Evolutionary conservation across 2,888 invertebrate genomes (phyloP), one percentile per base, ranked within the genome.

Genomic region (Arrhopalites spinosus): DNA sequence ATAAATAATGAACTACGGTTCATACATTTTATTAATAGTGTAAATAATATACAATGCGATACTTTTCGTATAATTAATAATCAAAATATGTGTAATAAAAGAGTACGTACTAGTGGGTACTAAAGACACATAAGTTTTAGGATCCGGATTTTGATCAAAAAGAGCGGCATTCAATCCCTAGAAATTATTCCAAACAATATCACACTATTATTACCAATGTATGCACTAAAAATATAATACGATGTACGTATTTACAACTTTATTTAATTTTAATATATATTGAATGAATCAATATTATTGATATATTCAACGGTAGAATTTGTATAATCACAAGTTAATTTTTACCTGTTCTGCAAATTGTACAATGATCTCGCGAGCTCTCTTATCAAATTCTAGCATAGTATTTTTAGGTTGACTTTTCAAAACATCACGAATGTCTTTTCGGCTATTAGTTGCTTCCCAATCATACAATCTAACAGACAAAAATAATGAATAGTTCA

Each of bases 101-200:
- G 11, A 36, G 11, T 11, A 36, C 36, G 3, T 11, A 76, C 98
- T 98, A 0, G 99, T 99, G 0, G 99, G 99, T 15, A 99, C 93
- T 84, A 99, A 87, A 0, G 97, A 97, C 59, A 98, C 92, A 85
- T 98, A 99, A 66, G 92, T 92, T 74, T 94, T 91, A 0, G 92
- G 91, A 86, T 99, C 97, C 0, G 94, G 94, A 87, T 99, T 99
- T 83, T 98, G 95, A 86, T 94, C 95, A 87, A 94, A 98, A 56
- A 99, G 85, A 0, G 95, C 94, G 0, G 98, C 96, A 86, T 99
- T 99, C 73, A 99, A 86, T 83, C 96, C 94, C 91, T 93, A 87
- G 47, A 75, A 45, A n/a, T 23, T 43, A n/a, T n/a, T n/a, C n/a
- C n/a, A n/a, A n/a, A n/a, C n/a, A n/a, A n/a, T n/a, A 36, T 36